Percentiles rank a stretch among this genome's conserved stretches.
phyloP scores from a whole-genome alignment of 2,797 vertebrate genomes.

The Lepilemur ruficaudatus region DNA sequence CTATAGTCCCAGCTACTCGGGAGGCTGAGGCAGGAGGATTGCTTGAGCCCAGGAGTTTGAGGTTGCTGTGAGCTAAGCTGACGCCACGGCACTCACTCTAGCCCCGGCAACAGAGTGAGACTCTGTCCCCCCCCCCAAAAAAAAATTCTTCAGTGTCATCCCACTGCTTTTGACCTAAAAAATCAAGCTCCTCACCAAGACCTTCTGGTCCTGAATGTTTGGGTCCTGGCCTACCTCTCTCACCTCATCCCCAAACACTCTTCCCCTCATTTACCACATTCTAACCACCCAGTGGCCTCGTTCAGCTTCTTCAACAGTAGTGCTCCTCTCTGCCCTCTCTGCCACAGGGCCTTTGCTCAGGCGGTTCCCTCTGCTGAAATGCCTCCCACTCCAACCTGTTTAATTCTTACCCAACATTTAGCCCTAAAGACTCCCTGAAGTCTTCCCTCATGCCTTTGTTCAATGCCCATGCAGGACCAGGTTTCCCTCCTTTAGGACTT shows the following conservation, averaged over 20 bases:
- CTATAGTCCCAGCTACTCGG: no score
- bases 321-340: not conserved
- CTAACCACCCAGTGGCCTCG: not conserved
- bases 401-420: not conserved
- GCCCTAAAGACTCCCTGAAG: not conserved
- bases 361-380: not conserved
- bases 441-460: not conserved
- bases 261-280: not conserved
- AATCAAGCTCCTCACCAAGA: not conserved
- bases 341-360: not conserved
- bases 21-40: no score
- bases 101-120: no score
- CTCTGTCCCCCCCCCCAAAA: no score
- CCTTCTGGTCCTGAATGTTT: not conserved
- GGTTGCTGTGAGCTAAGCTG: no score
- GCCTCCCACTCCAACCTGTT: not conserved
- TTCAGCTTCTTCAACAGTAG: not conserved
- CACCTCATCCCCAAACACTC: not conserved
- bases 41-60: no score
- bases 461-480: not conserved
- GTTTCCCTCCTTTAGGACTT: not conserved
- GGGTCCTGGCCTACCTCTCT: not conserved
- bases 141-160: not conserved
- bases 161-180: not conserved
- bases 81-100: no score